Evolutionary conservation across 2,888 invertebrate species (phyloP).

Genomic region (Eilema griseolum): DNA sequence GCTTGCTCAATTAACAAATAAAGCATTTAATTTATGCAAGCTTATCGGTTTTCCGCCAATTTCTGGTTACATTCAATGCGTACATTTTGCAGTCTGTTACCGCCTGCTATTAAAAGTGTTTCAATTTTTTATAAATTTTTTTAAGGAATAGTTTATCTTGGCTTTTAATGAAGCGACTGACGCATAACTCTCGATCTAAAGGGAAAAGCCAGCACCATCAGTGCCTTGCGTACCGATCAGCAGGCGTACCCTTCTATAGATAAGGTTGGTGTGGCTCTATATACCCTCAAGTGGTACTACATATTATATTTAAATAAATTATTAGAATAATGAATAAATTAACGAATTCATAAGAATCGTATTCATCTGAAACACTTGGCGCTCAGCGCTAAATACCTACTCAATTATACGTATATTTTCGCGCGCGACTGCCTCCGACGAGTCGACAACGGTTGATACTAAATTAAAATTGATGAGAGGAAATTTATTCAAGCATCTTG

Average conservation of each 20-base stretch:
- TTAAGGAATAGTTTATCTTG: background rate
- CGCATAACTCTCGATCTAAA: background rate
- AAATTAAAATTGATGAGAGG: constrained; percentile 60
- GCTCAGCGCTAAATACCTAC: constrained; percentile 24
- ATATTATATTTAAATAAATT: background rate
- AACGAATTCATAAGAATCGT: constrained; percentile 12
- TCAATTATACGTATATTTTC: constrained; percentile 41
- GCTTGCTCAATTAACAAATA: too few relatives aligned
- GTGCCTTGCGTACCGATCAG: background rate
- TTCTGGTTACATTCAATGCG: too few relatives aligned
- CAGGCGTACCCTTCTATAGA: background rate
- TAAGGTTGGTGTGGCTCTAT: background rate
- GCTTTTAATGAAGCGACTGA: background rate
- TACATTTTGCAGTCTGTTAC: too few relatives aligned
- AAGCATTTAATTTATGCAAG: too few relatives aligned
- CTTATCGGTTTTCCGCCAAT: too few relatives aligned
- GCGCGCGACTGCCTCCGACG: constrained; percentile 33
- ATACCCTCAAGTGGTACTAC: background rate
- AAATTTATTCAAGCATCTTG: constrained; percentile 58
- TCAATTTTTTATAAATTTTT: too few relatives aligned
- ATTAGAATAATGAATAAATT: background rate
- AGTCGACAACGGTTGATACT: constrained; percentile 54
- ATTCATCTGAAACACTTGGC: constrained; percentile 27
- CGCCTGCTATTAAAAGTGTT: too few relatives aligned
- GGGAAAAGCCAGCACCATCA: background rate